Base-by-base conservation (phyloP, 1,140 invertebrate genomes). In the Piezodorus guildinii region DNA sequence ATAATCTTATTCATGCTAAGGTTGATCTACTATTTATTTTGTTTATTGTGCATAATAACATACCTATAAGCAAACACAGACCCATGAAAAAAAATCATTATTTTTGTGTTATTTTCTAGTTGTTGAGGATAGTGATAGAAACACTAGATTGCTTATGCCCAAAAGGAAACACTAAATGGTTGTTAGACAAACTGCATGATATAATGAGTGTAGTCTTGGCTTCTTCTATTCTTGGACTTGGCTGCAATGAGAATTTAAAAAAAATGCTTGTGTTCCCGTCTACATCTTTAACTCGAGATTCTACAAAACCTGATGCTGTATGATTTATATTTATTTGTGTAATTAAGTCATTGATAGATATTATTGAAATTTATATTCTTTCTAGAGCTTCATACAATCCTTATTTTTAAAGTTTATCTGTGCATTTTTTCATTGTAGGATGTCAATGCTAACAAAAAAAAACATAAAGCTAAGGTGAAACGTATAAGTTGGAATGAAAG, bases 401-500 rank as follows among this genome's bases (percentile, higher is more conserved):
- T n/a, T n/a, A 8, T 58, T 58, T 58, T 27, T 27, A 25, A 17
- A 23, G 16, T 44, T 30, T 30, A 4, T 4, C 27, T 30, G 27
- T 19, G 5, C 12, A n/a, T 39, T 39, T 60, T 43, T 45, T n/a
- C n/a, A n/a, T 30, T 39, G 15, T 64, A 39, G 51, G 43, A 45
- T 52, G 34, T 21, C 43, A 14, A 10, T 17, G 52, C 19, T 39
- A 16, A 30, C 2, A 64, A 64, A 56, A 58, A 59, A 54, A 64
- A 43, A 52, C 27, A 64, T 4, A 58, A 59, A 39, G 15, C 25
- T 9, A 64, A 64, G 43, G 51, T 27, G 3, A 64, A 64, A 43
- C 45, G 25, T 21, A 49, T 64, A 23, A 27, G 51, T 59, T 64
- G 63, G 63, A 12, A n/a, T 15, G 52, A 64, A 43, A 59, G 17